These are phyloP conservation scores for Malaclemys terrapin DNA, from an alignment of 2,113 vertebrate genomes.

Conservation along the genomic window DNA sequence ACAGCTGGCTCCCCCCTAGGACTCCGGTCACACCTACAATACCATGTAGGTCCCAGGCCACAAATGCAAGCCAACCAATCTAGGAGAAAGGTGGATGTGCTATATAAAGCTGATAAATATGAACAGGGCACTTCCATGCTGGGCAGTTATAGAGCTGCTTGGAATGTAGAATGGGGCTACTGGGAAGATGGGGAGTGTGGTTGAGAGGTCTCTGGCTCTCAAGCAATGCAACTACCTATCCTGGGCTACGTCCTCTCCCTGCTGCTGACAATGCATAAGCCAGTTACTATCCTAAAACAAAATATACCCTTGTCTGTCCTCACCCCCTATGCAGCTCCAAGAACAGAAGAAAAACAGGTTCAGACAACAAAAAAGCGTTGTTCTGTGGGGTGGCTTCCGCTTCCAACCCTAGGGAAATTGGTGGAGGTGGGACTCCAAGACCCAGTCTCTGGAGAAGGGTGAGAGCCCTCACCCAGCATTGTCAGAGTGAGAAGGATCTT, in stretches of 20 bases:
- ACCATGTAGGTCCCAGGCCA: background rate
- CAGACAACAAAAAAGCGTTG: background rate
- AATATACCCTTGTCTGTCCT: background rate
- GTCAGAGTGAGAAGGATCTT: background rate
- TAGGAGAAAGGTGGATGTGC: rapidly evolving
- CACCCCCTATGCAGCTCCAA: background rate
- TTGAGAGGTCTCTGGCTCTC: background rate
- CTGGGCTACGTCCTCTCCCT: background rate
- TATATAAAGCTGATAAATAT: background rate
- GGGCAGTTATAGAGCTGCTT: background rate
- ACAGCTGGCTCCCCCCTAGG: too few relatives aligned
- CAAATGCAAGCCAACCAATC: background rate
- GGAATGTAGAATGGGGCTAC: rapidly evolving
- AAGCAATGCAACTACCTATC: background rate
- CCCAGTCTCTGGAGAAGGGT: background rate
- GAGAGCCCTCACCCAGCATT: background rate
- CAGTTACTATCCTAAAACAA: background rate
- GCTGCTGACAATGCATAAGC: background rate
- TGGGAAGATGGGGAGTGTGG: background rate
- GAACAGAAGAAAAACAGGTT: background rate
- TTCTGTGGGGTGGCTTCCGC: background rate
- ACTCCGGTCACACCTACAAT: background rate
- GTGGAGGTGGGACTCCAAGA: background rate
- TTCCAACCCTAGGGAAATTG: background rate
- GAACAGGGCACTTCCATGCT: background rate